phyloP scores from a whole-genome alignment of 1,140 invertebrate genomes.

The Pteromalus puparum region DNA sequence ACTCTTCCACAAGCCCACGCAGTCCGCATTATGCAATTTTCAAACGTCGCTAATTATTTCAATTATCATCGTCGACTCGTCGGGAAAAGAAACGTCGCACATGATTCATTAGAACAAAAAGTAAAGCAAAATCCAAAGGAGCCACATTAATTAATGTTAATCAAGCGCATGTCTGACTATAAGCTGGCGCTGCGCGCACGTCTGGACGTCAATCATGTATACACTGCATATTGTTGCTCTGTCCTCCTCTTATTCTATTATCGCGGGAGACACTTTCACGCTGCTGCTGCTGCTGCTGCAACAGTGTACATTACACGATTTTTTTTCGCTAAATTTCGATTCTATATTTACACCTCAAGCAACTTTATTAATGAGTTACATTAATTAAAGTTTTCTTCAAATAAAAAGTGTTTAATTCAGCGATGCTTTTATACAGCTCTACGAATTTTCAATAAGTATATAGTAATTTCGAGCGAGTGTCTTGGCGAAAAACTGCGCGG shows the following conservation, averaged over 20 bases:
- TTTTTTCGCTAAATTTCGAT: no score
- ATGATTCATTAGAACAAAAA: slow-evolving; percentile 20
- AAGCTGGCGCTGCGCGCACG: slow-evolving; percentile 3
- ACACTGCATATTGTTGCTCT: neutral
- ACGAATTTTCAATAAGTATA: no score
- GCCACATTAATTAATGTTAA: slow-evolving; percentile 39
- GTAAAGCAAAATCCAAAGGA: slow-evolving; percentile 42
- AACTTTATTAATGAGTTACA: no score
- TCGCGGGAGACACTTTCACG: no score
- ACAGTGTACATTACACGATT: no score
- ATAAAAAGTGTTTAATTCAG: no score
- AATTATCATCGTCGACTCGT: neutral
- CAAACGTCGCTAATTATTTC: neutral
- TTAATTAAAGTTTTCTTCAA: no score
- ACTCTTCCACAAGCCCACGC: no score
- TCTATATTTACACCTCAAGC: no score
- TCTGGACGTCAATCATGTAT: slow-evolving; percentile 42
- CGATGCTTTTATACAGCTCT: no score
- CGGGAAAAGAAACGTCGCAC: neutral
- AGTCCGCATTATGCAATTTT: neutral
- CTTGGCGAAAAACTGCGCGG: neutral
- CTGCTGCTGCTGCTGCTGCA: neutral
- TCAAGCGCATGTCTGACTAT: slow-evolving; percentile 25
- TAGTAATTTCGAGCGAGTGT: no score
- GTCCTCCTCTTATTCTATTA: neutral